A percentile compares a stretch with the other conserved stretches of the same genome.
These are phyloP conservation scores for Neoniphon sammara DNA, from an alignment of 2,797 vertebrate species.

Conservation along the genomic window DNA sequence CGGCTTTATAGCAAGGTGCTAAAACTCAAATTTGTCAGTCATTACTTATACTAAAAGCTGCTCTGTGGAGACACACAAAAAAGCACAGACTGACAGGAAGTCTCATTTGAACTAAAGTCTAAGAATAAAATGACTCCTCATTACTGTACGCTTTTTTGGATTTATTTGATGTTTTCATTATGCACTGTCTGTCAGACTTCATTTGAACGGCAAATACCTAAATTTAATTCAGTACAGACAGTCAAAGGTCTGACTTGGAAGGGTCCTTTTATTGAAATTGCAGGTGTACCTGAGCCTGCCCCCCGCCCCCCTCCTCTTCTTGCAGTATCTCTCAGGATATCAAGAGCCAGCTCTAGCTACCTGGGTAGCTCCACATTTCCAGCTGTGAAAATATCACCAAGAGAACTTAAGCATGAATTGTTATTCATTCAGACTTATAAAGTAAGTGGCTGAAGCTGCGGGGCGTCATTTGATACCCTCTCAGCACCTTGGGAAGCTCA, in stretches of 20 bases:
- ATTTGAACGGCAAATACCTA: constrained; percentile 29
- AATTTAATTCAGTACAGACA: constrained; percentile 45
- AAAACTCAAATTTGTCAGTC: constrained; percentile 9
- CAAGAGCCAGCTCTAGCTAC: constrained; percentile 16
- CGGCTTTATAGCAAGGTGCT: neutral
- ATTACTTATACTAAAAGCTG: constrained; percentile 3
- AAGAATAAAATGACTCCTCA: constrained; percentile 12
- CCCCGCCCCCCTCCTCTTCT: constrained; percentile 25
- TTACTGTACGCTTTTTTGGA: constrained; percentile 17
- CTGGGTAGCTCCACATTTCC: constrained; percentile 23
- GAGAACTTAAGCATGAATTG: constrained; percentile 10
- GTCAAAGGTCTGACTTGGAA: constrained; percentile 38
- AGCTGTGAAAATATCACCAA: constrained; percentile 39
- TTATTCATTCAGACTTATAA: constrained; percentile 1
- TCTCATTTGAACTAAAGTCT: constrained; percentile 3
- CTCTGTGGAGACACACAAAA: neutral
- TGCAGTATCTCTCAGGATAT: constrained; percentile 25
- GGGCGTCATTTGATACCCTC: neutral
- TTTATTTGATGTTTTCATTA: constrained; percentile 33
- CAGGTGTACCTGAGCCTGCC: constrained; percentile 45
- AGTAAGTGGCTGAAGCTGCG: neutral
- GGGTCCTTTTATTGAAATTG: constrained; percentile 53
- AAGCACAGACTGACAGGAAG: constrained; percentile 12
- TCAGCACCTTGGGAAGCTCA: neutral
- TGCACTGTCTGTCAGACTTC: constrained; percentile 19